Conservation (phyloP, 2,888 invertebrate genomes). For the Lymantria dispar region DNA sequence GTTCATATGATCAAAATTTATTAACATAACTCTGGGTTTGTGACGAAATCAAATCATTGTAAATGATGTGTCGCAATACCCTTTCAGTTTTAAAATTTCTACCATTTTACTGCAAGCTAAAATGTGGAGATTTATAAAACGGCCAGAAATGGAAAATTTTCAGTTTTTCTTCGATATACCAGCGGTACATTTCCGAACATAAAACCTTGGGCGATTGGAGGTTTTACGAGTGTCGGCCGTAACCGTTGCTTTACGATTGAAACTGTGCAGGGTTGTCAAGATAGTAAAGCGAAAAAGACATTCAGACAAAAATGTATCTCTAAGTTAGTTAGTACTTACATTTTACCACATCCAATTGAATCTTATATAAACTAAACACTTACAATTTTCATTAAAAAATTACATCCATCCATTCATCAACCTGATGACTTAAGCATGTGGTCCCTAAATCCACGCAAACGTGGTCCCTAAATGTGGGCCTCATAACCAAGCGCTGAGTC, state of each 20-base stretch:
- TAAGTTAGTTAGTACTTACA: background rate
- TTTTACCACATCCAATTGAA: background rate
- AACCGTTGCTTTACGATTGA: constrained; percentile 29
- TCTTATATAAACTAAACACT: too few species aligned
- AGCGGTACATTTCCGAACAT: constrained; percentile 21
- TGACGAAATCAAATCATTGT: background rate
- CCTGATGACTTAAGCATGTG: too few species aligned
- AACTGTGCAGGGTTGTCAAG: constrained; percentile 15
- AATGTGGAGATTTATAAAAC: constrained; percentile 16
- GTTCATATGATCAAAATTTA: background rate
- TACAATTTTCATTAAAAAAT: too few species aligned
- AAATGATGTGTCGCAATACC: constrained; percentile 2
- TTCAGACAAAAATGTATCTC: background rate
- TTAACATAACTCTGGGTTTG: constrained; percentile 9
- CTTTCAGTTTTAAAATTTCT: constrained; percentile 3
- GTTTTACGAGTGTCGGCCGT: constrained; percentile 42
- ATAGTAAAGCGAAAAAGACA: background rate
- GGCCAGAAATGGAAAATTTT: constrained; percentile 16
- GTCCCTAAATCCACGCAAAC: too few species aligned
- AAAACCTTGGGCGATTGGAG: constrained; percentile 37
- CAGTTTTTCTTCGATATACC: constrained; percentile 24
- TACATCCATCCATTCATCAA: too few species aligned
- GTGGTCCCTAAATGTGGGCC: too few species aligned
- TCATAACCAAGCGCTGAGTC: too few species aligned
- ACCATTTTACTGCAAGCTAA: constrained; percentile 7